Conservation (phyloP, 1,140 invertebrate genomes). For the Bombus picipes region DNA sequence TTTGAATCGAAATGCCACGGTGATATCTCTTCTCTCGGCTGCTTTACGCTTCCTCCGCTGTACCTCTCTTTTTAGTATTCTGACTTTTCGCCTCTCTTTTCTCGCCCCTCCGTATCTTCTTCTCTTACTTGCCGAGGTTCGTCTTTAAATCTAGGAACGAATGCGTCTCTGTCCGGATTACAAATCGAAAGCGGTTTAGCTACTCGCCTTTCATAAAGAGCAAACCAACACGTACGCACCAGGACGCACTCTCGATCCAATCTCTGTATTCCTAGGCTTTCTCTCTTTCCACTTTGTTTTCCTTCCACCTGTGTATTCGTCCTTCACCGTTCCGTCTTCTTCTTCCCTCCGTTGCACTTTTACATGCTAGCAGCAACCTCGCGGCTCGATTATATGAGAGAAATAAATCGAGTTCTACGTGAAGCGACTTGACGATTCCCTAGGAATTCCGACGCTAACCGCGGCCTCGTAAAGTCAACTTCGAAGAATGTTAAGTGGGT, state of each 20-base stretch:
- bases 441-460: slow-evolving; percentile 56
- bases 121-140: slow-evolving; percentile 19
- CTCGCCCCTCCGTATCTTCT: not conserved
- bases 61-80: slow-evolving; percentile 31
- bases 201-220: slow-evolving; percentile 76
- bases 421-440: slow-evolving; percentile 68
- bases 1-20: slow-evolving; percentile 73
- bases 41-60: not conserved
- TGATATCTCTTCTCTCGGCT: slow-evolving; percentile 51
- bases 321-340: slow-evolving; percentile 4
- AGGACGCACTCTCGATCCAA: slow-evolving; percentile 55
- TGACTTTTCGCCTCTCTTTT: slow-evolving; percentile 33
- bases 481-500: slow-evolving; percentile 58
- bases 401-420: slow-evolving; percentile 76
- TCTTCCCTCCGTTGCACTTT: slow-evolving; percentile 44
- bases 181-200: slow-evolving; percentile 78
- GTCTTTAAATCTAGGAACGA: slow-evolving; percentile 72
- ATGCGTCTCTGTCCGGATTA: slow-evolving; percentile 77
- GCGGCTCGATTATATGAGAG: slow-evolving; percentile 71
- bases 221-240: slow-evolving; percentile 62
- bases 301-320: slow-evolving; percentile 18
- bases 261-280: slow-evolving; percentile 51
- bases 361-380: slow-evolving; percentile 58
- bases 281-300: slow-evolving; percentile 44
- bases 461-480: slow-evolving; percentile 48